Conservation (phyloP, 2,797 vertebrate species). For the Gobio occitaniae region DNA sequence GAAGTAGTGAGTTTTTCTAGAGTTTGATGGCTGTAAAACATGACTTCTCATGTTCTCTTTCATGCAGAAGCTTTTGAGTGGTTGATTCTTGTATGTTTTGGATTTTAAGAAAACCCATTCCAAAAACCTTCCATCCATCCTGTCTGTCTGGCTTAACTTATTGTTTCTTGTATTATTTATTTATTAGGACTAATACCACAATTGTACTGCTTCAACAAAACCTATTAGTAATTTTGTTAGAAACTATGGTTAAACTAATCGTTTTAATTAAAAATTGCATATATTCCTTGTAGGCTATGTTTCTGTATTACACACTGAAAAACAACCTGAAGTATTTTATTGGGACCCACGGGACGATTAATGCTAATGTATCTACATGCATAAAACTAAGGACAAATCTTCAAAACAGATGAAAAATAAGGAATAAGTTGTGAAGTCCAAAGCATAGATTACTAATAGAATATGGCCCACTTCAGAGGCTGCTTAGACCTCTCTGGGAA, state of each 20-base stretch:
- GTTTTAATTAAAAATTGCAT: not conserved
- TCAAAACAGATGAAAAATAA: not conserved
- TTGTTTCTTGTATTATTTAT: not conserved
- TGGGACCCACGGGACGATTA: not conserved
- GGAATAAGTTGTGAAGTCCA: conserved; percentile 1
- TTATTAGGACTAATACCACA: not conserved
- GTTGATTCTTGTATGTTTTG: not conserved
- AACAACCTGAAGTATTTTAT: not conserved
- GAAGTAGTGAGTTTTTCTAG: conserved; percentile 52
- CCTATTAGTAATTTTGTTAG: not conserved
- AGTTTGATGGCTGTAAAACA: conserved; percentile 66
- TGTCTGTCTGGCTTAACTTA: not conserved
- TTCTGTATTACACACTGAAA: not conserved
- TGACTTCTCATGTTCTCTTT: conserved; percentile 64
- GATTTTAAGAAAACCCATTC: not conserved
- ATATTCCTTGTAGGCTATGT: not conserved
- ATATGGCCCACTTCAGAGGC: conserved; percentile 6
- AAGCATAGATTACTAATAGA: conserved; percentile 16
- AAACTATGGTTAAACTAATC: not conserved
- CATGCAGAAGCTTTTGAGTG: conserved; percentile 14
- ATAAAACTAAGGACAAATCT: not conserved
- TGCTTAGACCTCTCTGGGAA: conserved; percentile 41
- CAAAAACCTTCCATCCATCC: too few relatives aligned
- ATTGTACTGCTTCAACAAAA: not conserved
- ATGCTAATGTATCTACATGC: not conserved